Base-by-base conservation (phyloP, 2,113 vertebrate genomes). In the Brachyhypopomus gauderio region DNA sequence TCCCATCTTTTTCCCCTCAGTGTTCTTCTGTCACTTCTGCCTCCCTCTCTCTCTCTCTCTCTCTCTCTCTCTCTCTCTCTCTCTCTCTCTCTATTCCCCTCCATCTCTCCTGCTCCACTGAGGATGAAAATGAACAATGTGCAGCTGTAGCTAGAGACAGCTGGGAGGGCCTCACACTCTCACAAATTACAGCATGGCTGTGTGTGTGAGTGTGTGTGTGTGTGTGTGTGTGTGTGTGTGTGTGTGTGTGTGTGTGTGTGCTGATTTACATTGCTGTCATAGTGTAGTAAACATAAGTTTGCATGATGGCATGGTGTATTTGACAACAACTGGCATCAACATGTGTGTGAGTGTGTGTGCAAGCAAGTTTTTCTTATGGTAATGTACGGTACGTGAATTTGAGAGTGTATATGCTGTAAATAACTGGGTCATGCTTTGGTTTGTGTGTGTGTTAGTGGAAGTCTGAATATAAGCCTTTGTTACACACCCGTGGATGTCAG, bases 81-180 rank as follows among this genome's bases (percentile, higher is more conserved):
- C 27, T 78, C 25, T 69, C 45, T 66, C 59, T 52, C 60, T 64
- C 36, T 71, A 30, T 71, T 20, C 55, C 12, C 41, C 41, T 8
- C 41, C 5, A 9, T 41, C 41, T 41, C 41, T 12, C 45, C 55
- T 45, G 48, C 59, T 83, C 72, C 60, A 67, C 72, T 83, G 58
- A 86, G 72, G 64, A 79, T 75, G 82, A 84, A 78, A 84, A 81
- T 72, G 82, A 82, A 78, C 79, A 84, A 76, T 67, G 56, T 76
- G 76, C 85, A 86, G 85, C 85, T 86, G 83, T 78, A 84, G 79
- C 66, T 66, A 27, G 22, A 82, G 82, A 80, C 83, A 82, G 77
- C 76, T 82, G 79, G 82, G 75, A 84, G 79, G 76, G 59, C 78
- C 77, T 84, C 52, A 34, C 62, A 67, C 60, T 83, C 70, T 27